These are phyloP conservation scores for Rhynchomys soricoides DNA, from an alignment of 2,113 vertebrate species.

Conservation along the genomic window DNA sequence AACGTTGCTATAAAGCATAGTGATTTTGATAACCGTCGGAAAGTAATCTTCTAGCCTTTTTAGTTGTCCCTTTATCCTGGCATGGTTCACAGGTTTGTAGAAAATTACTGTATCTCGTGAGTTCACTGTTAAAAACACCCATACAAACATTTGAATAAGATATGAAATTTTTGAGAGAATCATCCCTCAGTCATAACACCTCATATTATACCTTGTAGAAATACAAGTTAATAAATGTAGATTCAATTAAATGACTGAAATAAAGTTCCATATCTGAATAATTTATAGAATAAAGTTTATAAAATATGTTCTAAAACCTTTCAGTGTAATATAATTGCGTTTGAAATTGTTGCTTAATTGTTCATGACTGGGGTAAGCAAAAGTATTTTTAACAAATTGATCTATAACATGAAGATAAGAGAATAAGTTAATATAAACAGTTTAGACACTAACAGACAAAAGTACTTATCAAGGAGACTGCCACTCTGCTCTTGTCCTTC, in stretches of 20 bases:
- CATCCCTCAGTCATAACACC: background rate
- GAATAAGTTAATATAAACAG: background rate
- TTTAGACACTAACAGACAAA: background rate
- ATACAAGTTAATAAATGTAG: background rate
- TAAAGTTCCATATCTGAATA: slow-evolving; percentile 9
- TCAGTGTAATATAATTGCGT: background rate
- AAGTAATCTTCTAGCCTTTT: background rate
- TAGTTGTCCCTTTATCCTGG: background rate
- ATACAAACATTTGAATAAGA: background rate
- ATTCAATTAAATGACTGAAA: slow-evolving; percentile 37
- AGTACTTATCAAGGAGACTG: background rate
- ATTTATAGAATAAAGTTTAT: background rate
- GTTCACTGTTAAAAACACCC: background rate
- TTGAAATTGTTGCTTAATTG: slow-evolving; percentile 8
- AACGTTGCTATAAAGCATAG: background rate
- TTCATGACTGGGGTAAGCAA: background rate
- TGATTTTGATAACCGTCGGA: slow-evolving; percentile 22
- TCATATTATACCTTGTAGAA: background rate
- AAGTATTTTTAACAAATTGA: background rate
- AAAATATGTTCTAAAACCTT: slow-evolving; percentile 26
- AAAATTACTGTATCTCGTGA: background rate
- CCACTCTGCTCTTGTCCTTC: background rate
- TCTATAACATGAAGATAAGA: background rate
- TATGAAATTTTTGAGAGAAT: background rate
- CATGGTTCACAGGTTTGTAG: background rate